Evolutionary conservation across 2,797 vertebrate genomes (phyloP).

Genomic region (Smutsia temminckii): DNA sequence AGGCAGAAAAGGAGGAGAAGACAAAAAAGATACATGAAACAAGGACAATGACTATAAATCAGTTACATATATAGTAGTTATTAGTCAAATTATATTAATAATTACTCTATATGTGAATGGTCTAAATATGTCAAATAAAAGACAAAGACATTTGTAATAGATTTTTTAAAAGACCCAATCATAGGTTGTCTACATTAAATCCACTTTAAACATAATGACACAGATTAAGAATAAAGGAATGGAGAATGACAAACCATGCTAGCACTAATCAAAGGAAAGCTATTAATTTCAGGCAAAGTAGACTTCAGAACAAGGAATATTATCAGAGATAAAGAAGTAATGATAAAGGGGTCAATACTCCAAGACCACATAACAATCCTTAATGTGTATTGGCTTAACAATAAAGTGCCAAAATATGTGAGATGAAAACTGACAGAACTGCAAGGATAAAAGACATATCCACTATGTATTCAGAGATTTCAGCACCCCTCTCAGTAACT

Average conservation of each 20-base stretch:
- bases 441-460: conserved; percentile 30
- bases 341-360: background rate
- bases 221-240: background rate
- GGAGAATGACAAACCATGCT: background rate
- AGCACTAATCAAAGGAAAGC: background rate
- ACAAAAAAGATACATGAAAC: background rate
- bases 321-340: background rate
- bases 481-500: conserved; percentile 41
- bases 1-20: background rate
- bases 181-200: background rate
- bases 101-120: conserved; percentile 48
- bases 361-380: background rate
- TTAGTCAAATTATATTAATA: background rate
- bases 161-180: background rate
- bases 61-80: background rate
- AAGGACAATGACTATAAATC: background rate
- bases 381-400: conserved; percentile 2
- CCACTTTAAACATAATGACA: background rate
- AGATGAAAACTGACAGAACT: background rate
- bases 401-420: background rate
- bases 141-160: background rate
- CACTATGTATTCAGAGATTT: conserved; percentile 22
- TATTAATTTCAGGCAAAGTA: conserved; percentile 7
- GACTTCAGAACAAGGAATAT: background rate
- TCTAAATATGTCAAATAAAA: conserved; percentile 51